These are phyloP conservation scores for Galerucella pusilla DNA, from an alignment of 2,888 invertebrate genomes.

Conservation along the genomic window DNA sequence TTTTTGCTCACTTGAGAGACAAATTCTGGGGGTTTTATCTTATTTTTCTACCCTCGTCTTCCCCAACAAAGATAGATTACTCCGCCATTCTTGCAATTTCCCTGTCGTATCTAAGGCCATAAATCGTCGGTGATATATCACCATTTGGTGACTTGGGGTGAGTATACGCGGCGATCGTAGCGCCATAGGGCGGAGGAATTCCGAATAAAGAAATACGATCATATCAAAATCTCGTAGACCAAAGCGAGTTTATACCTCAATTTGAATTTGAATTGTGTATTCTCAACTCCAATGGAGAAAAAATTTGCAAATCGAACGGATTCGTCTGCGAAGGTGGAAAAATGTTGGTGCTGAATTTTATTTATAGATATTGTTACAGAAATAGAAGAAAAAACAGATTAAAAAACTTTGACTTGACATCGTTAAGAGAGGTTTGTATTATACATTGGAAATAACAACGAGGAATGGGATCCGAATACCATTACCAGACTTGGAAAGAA, in stretches of 20 bases:
- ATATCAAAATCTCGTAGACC: constrained; percentile 49
- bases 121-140: constrained; percentile 88
- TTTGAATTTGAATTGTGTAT: constrained; percentile 35
- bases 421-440: too few relatives aligned
- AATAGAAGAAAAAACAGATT: too few relatives aligned
- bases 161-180: constrained; percentile 51
- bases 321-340: not conserved
- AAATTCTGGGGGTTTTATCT: constrained; percentile 66
- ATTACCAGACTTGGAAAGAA: too few relatives aligned
- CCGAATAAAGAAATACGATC: constrained; percentile 58
- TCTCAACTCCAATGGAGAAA: constrained; percentile 4
- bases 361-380: too few relatives aligned
- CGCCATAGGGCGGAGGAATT: constrained; percentile 49
- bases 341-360: not conserved
- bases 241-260: constrained; percentile 37
- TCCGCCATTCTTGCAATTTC: constrained; percentile 93
- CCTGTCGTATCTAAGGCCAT: constrained; percentile 91
- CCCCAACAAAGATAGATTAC: constrained; percentile 87
- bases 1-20: constrained; percentile 64
- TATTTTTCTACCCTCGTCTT: constrained; percentile 67
- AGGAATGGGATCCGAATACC: too few relatives aligned
- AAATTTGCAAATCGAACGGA: constrained; percentile 2
- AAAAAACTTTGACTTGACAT: too few relatives aligned
- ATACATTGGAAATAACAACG: too few relatives aligned
- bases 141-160: constrained; percentile 63